Base-by-base conservation (phyloP, 2,113 vertebrate species). In the Nothoprocta pentlandii region DNA sequence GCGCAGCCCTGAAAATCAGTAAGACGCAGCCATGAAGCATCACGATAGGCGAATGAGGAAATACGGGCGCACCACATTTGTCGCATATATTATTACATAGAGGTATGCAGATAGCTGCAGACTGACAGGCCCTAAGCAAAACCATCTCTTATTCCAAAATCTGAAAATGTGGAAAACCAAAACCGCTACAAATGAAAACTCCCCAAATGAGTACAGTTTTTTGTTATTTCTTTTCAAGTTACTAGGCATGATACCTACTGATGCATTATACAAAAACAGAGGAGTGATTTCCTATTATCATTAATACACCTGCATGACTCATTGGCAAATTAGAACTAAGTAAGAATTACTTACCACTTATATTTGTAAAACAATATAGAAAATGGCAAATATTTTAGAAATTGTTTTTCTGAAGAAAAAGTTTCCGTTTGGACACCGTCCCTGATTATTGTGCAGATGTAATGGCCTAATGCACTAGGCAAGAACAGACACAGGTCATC, bases 351-450 rank as follows among this genome's bases (percentile, higher is more conserved):
- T 89, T 85, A 68, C 85, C 92, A 76, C 93, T 95, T 90, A 56
- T 87, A 94, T 84, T 94, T 89, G 58, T 75, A 95, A 95, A 96
- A 86, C 74, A 96, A 96, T 21, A 73, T 69, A 93, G 71, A 54
- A 42, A 80, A 56, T 36, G 92, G 87, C 56, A 78, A 96, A 93
- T 89, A 87, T 85, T 89, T 92, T 74, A 87, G 76, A 12, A 94
- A 93, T 30, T 15, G 69, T 54, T 79, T 61, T 80, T 94, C 85
- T 92, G 68, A 74, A 49, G 26, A 36, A 15, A 87, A 87, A 17
- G 8, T 46, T 95, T 42, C 10, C 30, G 42, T 94, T 70, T 28
- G 54, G 70, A 79, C 8, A 14, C 26, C 4, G 16, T 17, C 53
- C 69, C 28, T 44, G 62, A 79, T 82, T 64, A 46, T 5, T 16